phyloP scores from a whole-genome alignment of 2,797 vertebrate genomes.

The Menidia menidia region DNA sequence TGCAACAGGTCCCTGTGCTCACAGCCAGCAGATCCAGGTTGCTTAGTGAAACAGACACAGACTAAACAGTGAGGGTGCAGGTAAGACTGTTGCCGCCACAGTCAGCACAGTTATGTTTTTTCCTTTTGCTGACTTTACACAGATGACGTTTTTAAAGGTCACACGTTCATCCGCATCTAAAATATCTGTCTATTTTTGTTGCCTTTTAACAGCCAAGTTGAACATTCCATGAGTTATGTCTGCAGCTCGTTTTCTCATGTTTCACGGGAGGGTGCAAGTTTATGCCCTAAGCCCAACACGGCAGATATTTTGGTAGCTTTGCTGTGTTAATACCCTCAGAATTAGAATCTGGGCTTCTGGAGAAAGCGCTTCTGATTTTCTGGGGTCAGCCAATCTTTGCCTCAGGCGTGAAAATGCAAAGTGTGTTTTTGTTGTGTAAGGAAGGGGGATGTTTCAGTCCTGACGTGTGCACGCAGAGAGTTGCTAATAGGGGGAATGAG shows the following conservation, averaged over 20 bases:
- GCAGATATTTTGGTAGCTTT: constrained; percentile 62
- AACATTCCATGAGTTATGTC: constrained; percentile 32
- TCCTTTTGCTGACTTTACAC: constrained; percentile 1
- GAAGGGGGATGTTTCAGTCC: constrained; percentile 40
- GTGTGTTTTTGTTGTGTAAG: constrained; percentile 36
- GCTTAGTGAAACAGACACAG: constrained; percentile 34
- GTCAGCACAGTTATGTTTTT: not conserved
- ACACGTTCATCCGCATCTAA: constrained; percentile 4
- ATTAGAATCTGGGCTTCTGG: constrained; percentile 3
- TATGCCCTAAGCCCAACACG: constrained; percentile 14
- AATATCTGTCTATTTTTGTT: constrained; percentile 30
- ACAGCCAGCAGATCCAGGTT: constrained; percentile 30
- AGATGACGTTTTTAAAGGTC: constrained; percentile 10
- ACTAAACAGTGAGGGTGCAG: constrained; percentile 25
- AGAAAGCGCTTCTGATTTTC: constrained; percentile 58
- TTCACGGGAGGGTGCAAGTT: constrained; percentile 34
- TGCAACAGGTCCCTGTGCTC: constrained; percentile 51
- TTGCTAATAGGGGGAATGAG: constrained; percentile 54
- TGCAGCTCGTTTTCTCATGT: constrained; percentile 43
- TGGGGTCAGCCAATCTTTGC: constrained; percentile 45
- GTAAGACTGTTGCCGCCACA: constrained; percentile 3
- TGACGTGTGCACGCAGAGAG: constrained; percentile 35
- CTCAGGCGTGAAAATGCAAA: constrained; percentile 53
- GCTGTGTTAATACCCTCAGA: constrained; percentile 52
- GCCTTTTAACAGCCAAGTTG: constrained; percentile 14